phyloP scores from a whole-genome alignment of 2,888 invertebrate species.

The Phrixothrix hirtus region DNA sequence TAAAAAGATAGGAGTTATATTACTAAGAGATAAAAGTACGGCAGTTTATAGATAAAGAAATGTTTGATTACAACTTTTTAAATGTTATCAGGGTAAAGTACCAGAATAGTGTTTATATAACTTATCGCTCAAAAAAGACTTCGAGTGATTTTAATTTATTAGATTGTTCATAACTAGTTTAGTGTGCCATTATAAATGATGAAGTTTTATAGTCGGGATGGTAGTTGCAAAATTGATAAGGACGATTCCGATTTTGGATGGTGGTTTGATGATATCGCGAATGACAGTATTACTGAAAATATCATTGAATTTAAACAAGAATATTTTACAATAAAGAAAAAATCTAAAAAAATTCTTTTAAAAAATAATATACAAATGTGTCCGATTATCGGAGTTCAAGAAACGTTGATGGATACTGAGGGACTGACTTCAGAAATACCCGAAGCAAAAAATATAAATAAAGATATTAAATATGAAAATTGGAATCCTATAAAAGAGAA shows the following conservation, averaged over 20 bases:
- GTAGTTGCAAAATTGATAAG: constrained; percentile 39
- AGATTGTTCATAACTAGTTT: constrained; percentile 22
- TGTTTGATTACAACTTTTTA: too few species aligned
- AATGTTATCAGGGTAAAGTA: too few species aligned
- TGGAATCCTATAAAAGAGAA: constrained; percentile 9
- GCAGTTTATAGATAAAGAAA: too few species aligned
- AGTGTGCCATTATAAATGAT: constrained; percentile 31
- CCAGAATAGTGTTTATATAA: too few species aligned
- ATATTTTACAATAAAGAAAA: not conserved
- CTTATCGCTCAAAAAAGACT: too few species aligned
- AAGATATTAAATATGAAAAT: constrained; percentile 1
- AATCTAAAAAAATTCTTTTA: not conserved
- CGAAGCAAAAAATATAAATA: not conserved
- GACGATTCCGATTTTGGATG: constrained; percentile 46
- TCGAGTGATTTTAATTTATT: too few species aligned
- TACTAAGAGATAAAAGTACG: too few species aligned
- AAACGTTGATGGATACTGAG: constrained; percentile 14
- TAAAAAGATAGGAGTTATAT: too few species aligned
- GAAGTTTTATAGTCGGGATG: constrained; percentile 46
- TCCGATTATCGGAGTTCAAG: constrained; percentile 6
- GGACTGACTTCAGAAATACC: not conserved
- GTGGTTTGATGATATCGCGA: constrained; percentile 39
- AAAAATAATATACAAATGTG: not conserved
- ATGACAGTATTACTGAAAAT: not conserved
- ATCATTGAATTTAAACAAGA: too few species aligned